These are phyloP conservation scores for Arctia plantaginis DNA, from an alignment of 2,888 invertebrate genomes.

Conservation along the genomic window DNA sequence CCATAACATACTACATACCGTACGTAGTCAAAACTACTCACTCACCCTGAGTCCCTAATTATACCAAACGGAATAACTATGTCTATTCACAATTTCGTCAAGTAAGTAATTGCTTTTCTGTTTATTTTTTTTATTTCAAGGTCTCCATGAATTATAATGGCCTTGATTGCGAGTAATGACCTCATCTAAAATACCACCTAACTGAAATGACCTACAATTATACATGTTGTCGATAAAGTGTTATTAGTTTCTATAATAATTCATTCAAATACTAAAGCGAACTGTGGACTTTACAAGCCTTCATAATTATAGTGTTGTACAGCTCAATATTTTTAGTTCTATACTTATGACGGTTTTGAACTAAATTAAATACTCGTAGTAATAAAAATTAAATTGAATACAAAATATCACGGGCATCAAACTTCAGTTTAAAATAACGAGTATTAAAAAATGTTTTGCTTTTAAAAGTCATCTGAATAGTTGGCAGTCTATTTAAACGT, in stretches of 20 bases:
- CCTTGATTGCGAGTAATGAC: not conserved
- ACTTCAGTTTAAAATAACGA: not conserved
- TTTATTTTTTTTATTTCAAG: not conserved
- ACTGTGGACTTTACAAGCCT: not conserved
- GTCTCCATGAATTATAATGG: not conserved
- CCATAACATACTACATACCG: too few relatives aligned
- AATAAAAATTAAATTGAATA: too few relatives aligned
- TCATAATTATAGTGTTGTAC: not conserved
- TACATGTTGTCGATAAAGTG: not conserved
- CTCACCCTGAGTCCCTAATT: not conserved
- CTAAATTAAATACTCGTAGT: too few relatives aligned
- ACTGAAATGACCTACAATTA: not conserved
- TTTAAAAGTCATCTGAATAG: not conserved
- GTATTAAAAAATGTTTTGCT: not conserved
- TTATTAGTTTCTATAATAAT: not conserved
- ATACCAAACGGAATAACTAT: not conserved
- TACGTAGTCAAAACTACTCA: too few relatives aligned
- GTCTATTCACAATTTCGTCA: not conserved
- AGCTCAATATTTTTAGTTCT: not conserved
- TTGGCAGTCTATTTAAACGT: conserved; percentile 9
- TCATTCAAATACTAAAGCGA: not conserved
- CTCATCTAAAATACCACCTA: not conserved
- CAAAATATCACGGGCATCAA: not conserved
- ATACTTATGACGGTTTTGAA: not conserved
- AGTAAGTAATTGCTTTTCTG: not conserved